Conservation (phyloP, 2,113 vertebrate genomes). For the Microcebus murinus region DNA sequence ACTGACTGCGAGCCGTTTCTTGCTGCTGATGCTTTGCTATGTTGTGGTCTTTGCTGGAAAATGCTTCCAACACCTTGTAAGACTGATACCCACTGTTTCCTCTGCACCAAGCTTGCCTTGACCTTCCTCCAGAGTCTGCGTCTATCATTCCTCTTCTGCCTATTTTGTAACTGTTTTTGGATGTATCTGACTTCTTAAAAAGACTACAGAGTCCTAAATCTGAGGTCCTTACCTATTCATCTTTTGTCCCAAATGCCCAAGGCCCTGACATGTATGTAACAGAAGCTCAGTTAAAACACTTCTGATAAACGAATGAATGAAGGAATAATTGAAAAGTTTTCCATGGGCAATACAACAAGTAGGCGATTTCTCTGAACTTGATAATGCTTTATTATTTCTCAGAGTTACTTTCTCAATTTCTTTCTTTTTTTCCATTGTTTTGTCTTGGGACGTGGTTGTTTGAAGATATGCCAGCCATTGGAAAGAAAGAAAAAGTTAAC, state of each 20-base stretch:
- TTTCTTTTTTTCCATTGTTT: background rate
- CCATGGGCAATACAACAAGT: background rate
- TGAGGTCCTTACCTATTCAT: background rate
- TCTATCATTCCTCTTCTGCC: background rate
- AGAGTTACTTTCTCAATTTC: background rate
- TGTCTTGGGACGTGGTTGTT: background rate
- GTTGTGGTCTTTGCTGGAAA: background rate
- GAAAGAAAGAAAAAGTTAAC: background rate
- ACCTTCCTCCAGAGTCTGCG: fast-evolving
- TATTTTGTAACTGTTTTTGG: background rate
- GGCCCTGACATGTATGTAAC: background rate
- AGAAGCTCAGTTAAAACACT: background rate
- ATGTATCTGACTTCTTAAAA: background rate
- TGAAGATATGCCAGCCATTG: background rate
- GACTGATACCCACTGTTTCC: fast-evolving
- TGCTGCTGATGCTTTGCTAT: background rate
- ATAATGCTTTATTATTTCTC: background rate
- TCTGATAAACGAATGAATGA: background rate
- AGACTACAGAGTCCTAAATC: background rate
- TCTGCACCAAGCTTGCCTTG: background rate
- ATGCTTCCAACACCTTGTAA: background rate
- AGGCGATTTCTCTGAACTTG: background rate
- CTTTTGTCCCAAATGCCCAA: background rate
- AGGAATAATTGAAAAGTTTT: background rate
- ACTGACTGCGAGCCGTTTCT: background rate